These are phyloP conservation scores for Camponotus floridanus DNA, from an alignment of 1,140 invertebrate genomes.

Conservation along the genomic window DNA sequence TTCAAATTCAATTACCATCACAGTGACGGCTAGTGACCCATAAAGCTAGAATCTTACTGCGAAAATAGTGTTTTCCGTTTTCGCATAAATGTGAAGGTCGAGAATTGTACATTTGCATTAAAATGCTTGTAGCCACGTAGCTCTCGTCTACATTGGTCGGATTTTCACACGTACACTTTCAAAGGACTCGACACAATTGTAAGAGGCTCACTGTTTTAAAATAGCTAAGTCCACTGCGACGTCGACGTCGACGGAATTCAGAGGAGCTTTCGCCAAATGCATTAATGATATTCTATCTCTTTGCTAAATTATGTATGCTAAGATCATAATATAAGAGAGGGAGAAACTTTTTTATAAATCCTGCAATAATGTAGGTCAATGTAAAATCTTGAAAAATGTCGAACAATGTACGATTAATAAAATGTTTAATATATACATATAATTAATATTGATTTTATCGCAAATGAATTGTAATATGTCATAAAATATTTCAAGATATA, in stretches of 20 bases:
- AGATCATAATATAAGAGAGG: conserved; percentile 18
- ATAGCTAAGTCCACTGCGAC: conserved; percentile 25
- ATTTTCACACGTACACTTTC: conserved; percentile 35
- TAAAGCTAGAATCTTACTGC: conserved; percentile 59
- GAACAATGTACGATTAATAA: background rate
- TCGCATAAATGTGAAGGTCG: conserved; percentile 41
- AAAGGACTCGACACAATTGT: conserved; percentile 32
- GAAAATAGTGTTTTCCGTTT: conserved; percentile 67
- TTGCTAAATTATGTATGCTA: conserved; percentile 39
- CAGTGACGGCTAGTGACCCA: background rate
- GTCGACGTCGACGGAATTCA: conserved; percentile 24
- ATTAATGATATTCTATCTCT: conserved; percentile 44
- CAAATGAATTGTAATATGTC: conserved; percentile 1
- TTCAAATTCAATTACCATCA: conserved; percentile 5
- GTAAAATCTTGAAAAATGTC: background rate
- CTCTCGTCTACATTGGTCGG: conserved; percentile 50
- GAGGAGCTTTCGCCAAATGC: background rate
- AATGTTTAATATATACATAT: conserved; percentile 5
- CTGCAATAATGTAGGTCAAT: background rate
- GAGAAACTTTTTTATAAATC: background rate
- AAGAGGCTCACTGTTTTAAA: conserved; percentile 51
- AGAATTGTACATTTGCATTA: conserved; percentile 73
- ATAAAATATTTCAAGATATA: background rate
- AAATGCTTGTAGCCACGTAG: conserved; percentile 63
- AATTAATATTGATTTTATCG: background rate